A percentile compares a stretch with the other conserved stretches of the same genome.
Evolutionary conservation across 2,113 vertebrate genomes (phyloP).

Genomic region (Tapirus terrestris): DNA sequence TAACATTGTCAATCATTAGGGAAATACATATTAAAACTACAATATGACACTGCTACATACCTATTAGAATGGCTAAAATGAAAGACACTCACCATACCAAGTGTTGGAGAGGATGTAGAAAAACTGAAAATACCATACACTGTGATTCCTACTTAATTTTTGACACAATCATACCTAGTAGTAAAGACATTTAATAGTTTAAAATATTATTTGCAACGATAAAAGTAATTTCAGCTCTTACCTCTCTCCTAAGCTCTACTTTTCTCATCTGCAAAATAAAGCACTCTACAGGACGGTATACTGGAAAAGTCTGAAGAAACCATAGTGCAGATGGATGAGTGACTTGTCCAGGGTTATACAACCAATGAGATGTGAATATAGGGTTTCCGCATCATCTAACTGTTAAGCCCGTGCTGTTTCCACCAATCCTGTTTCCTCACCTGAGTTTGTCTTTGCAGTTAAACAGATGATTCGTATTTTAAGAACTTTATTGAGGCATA

Average conservation of each 20-base stretch:
- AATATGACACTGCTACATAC: not conserved
- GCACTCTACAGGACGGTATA: not conserved
- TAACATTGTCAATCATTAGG: not conserved
- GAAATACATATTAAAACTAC: not conserved
- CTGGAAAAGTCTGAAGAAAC: not conserved
- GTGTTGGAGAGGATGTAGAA: not conserved
- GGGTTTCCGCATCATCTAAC: not conserved
- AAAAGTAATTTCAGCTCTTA: not conserved
- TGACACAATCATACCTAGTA: not conserved
- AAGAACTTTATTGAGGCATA: not conserved
- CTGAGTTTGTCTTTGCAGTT: not conserved
- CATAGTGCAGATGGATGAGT: not conserved
- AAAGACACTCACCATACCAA: not conserved
- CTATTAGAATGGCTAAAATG: not conserved
- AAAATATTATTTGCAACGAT: constrained; percentile 1
- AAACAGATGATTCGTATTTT: not conserved
- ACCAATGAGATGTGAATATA: not conserved
- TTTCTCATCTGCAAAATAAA: not conserved
- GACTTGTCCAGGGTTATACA: not conserved
- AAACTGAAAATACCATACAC: not conserved
- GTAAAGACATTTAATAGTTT: not conserved
- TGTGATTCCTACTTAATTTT: not conserved
- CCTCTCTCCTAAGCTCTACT: not conserved
- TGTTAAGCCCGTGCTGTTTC: not conserved
- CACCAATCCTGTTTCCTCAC: not conserved